phyloP scores from a whole-genome alignment of 2,797 vertebrate genomes.

The Lacerta agilis region DNA sequence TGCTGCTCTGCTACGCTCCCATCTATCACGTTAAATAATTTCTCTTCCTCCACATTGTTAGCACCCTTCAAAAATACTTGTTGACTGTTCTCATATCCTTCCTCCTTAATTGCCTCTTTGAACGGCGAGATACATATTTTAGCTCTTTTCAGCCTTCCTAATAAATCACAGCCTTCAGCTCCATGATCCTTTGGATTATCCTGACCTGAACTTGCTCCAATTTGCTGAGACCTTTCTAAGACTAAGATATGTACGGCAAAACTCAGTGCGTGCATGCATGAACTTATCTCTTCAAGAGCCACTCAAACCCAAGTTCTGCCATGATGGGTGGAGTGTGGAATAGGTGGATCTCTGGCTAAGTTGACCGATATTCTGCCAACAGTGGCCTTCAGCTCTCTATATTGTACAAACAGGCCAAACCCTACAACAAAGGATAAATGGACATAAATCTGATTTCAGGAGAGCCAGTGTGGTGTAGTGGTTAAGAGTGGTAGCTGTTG shows the following conservation, averaged over 20 bases:
- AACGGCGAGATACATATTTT: conserved; percentile 40
- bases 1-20: conserved; percentile 3
- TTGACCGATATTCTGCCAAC: too few relatives aligned
- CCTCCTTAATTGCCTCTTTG: conserved; percentile 50
- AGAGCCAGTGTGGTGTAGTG: too few relatives aligned
- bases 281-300: too few relatives aligned
- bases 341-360: too few relatives aligned
- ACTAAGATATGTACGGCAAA: background rate
- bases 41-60: conserved; percentile 47
- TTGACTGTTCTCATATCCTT: conserved; percentile 36
- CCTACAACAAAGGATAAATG: too few relatives aligned
- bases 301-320: too few relatives aligned
- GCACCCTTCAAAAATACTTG: conserved; percentile 51
- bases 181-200: conserved; percentile 45
- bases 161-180: conserved; percentile 34
- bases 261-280: background rate
- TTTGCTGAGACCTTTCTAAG: conserved; percentile 40
- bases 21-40: conserved; percentile 54
- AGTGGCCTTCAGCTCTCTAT: too few relatives aligned
- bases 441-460: too few relatives aligned
- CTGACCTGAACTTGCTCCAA: conserved; percentile 24
- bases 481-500: too few relatives aligned
- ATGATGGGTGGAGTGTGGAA: too few relatives aligned
- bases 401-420: too few relatives aligned
- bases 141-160: conserved; percentile 36